Conservation (phyloP, 2,113 vertebrate species). For the Piprites chloris region DNA sequence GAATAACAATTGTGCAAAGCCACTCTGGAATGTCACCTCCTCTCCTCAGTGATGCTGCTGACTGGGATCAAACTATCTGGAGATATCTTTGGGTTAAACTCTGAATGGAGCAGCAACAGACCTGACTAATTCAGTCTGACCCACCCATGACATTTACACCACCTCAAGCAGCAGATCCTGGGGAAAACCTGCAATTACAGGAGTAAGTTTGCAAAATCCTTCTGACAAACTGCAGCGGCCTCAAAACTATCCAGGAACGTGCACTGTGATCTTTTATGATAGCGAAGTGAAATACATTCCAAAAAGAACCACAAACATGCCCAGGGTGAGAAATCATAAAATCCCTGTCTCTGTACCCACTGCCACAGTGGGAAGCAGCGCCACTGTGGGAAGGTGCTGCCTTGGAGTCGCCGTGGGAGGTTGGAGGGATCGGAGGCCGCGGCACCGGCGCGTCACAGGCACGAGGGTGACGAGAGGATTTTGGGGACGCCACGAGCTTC, state of each 20-base stretch:
- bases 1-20: neutral
- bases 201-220: neutral
- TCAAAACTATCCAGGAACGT: neutral
- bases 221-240: fast-evolving
- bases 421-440: fast-evolving
- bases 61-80: neutral
- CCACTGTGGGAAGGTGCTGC: fast-evolving
- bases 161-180: fast-evolving
- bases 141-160: neutral
- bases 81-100: neutral
- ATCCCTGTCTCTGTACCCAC: fast-evolving
- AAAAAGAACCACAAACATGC: neutral
- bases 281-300: fast-evolving
- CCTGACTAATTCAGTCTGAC: neutral
- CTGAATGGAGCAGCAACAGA: neutral
- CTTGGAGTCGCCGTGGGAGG: fast-evolving
- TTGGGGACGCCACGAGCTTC: fast-evolving
- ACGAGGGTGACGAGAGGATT: neutral
- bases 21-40: neutral
- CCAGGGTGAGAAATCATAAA: neutral
- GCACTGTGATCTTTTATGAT: fast-evolving
- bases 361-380: too few species aligned
- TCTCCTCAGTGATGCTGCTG: neutral
- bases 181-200: neutral
- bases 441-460: fast-evolving